These are phyloP conservation scores for Tethea ocularis DNA, from an alignment of 2,888 invertebrate genomes.

Conservation along the genomic window DNA sequence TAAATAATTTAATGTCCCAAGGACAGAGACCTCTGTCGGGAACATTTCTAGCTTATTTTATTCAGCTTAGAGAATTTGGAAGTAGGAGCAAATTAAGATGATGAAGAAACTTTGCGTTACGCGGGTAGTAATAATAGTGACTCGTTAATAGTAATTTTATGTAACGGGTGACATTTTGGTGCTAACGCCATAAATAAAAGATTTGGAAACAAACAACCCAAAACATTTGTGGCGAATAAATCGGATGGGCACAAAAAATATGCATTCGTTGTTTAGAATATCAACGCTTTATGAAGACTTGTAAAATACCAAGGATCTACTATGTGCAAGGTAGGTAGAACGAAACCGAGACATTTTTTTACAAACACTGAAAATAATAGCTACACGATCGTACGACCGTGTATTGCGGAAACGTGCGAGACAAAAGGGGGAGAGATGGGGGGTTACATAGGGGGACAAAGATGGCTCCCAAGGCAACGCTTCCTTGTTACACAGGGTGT, in stretches of 20 bases:
- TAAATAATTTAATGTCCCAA: neutral
- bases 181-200: too few relatives aligned
- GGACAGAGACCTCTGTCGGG: neutral
- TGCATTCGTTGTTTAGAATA: too few relatives aligned
- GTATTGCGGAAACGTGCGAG: constrained; percentile 45
- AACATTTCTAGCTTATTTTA: constrained; percentile 2
- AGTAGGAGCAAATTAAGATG: neutral
- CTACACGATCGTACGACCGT: constrained; percentile 4
- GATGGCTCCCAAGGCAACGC: constrained; percentile 35
- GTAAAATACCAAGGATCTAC: too few relatives aligned
- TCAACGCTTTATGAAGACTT: too few relatives aligned
- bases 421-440: constrained; percentile 35
- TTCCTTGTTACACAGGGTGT: constrained; percentile 29
- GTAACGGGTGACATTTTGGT: too few relatives aligned
- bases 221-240: too few relatives aligned
- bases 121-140: neutral
- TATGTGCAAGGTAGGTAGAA: neutral
- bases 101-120: neutral
- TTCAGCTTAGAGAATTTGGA: neutral
- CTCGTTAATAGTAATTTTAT: neutral
- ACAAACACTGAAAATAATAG: constrained; percentile 6
- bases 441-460: constrained; percentile 18
- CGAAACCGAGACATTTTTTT: neutral
- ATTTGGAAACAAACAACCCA: too few relatives aligned
- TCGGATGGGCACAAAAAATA: too few relatives aligned